A percentile compares a stretch with the other conserved stretches of the same genome.
Evolutionary conservation across 2,797 vertebrate species (phyloP).

Genomic region (Gastrophryne carolinensis): DNA sequence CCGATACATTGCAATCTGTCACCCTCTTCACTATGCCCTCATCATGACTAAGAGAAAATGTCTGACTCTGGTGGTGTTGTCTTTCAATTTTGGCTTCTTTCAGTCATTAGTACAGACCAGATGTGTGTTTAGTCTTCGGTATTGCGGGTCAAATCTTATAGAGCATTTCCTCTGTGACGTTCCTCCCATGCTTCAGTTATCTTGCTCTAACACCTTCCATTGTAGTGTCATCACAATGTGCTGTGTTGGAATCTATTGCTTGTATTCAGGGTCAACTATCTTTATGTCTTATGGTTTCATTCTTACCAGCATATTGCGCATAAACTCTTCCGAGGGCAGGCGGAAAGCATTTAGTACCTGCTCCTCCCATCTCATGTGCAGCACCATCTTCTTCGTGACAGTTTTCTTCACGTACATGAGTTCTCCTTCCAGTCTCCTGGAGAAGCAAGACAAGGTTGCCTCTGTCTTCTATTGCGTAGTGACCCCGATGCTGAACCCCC

Average conservation of each 20-base stretch:
- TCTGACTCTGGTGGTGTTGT: background rate
- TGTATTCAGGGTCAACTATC: background rate
- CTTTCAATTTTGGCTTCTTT: background rate
- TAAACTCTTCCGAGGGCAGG: background rate
- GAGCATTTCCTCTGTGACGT: background rate
- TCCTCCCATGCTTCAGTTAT: background rate
- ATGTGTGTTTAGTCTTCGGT: background rate
- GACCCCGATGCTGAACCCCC: background rate
- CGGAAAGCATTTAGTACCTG: background rate
- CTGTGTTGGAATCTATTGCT: background rate
- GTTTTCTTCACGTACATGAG: background rate
- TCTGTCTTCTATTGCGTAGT: background rate
- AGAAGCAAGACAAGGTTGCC: background rate
- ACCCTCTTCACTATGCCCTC: constrained; percentile 6
- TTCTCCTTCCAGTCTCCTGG: background rate
- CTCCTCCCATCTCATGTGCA: background rate
- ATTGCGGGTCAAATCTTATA: background rate
- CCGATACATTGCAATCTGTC: constrained; percentile 2
- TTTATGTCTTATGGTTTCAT: background rate
- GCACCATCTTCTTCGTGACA: background rate
- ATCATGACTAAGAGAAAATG: constrained; percentile 7
- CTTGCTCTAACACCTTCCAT: background rate
- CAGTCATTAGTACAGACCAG: background rate
- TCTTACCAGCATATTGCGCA: background rate
- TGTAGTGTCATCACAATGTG: background rate